Evolutionary conservation across 2,113 vertebrate genomes (phyloP).

Genomic region (Verasper variegatus): DNA sequence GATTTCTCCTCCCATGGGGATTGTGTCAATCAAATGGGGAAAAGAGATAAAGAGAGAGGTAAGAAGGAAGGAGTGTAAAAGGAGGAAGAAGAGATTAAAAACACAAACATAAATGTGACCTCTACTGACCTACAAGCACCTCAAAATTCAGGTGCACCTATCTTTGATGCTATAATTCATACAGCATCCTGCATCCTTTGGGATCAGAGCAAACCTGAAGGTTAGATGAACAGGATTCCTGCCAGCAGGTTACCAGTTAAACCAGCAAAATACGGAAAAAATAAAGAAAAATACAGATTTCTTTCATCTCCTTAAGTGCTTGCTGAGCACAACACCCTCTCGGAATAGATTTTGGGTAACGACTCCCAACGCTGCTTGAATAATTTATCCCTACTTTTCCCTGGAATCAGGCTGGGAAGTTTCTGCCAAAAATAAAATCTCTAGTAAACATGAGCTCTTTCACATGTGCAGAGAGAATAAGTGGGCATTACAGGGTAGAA

Average conservation of each 20-base stretch:
- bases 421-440: slow-evolving; percentile 67
- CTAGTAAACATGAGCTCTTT: slow-evolving; percentile 64
- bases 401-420: slow-evolving; percentile 53
- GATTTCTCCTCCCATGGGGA: too few relatives aligned
- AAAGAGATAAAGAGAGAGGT: background rate
- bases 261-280: slow-evolving; percentile 13
- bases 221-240: slow-evolving; percentile 15
- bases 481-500: slow-evolving; percentile 54
- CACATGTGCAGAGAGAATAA: slow-evolving; percentile 53
- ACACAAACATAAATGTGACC: background rate
- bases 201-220: slow-evolving; percentile 16
- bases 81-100: background rate
- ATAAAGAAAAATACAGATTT: slow-evolving; percentile 29
- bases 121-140: background rate
- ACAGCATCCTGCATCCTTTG: background rate
- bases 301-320: slow-evolving; percentile 67
- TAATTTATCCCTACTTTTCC: slow-evolving; percentile 65
- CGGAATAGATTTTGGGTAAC: slow-evolving; percentile 66
- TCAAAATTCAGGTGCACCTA: background rate
- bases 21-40: slow-evolving; percentile 11
- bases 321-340: slow-evolving; percentile 57
- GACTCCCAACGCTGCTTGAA: slow-evolving; percentile 67
- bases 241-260: slow-evolving; percentile 30
- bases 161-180: background rate
- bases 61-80: background rate